Base-by-base conservation (phyloP, 2,113 vertebrate species). In the Rhegmatorhina hoffmannsi region DNA sequence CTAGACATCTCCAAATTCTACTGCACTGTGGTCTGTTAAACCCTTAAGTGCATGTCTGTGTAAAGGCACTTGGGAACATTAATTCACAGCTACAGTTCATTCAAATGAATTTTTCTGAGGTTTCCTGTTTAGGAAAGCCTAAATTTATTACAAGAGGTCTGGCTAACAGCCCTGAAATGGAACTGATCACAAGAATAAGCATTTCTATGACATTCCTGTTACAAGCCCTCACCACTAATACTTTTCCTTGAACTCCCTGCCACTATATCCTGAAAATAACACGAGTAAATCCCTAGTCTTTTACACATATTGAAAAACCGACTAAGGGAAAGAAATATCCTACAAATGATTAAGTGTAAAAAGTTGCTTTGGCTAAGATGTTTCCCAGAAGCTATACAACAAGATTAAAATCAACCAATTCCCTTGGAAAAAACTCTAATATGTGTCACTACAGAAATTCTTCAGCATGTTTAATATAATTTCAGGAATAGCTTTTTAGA, bases 121-220 rank as follows among this genome's bases (percentile, higher is more conserved):
- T 70, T 94, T 90, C 73, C 84, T 93, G 76, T 95, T 94, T 91
- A 94, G 56, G 62, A 89, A 90, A 94, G 47, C 64, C 44, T 68
- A 28, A 56, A 75, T 87, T 89, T 96, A 81, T 81, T 91, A 60
- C 34, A 84, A 53, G 73, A 78, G 34, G 47, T 68, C 87, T 94
- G 89, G 47, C 66, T 91, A 75, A 72, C 52, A 89, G 84, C 87
- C 60, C 58, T 10, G 9, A 67, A 92, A 82, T 82, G 38, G 77
- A 89, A 92, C 62, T 91, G 75, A 89, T 68, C n/a, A 72, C 47
- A 84, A 68, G 81, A 92, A 87, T 13, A 78, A 81, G 21, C 29
- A 43, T 84, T 92, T 89, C 60, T 56, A 2, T 64, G 58, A 46
- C 56, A 69, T 89, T 94, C 47, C 44, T 84, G 24, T 69, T 79